Conservation (phyloP, 1,140 invertebrate species). For the Mizuhopecten yessoensis region DNA sequence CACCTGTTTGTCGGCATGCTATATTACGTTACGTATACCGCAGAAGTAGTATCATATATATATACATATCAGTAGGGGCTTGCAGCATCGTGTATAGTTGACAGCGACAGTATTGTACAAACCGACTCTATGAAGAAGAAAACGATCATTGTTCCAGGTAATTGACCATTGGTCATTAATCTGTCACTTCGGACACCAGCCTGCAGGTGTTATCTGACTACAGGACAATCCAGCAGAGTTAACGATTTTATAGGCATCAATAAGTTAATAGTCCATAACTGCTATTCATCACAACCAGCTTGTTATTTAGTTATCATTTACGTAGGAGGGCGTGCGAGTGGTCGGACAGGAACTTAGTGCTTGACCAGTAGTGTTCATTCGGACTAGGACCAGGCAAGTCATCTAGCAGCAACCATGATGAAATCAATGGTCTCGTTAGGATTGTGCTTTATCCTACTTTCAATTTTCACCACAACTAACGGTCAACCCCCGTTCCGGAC, state of each 20-base stretch:
- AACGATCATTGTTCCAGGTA: background rate
- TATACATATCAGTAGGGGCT: background rate
- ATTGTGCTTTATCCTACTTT: background rate
- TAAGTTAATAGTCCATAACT: slow-evolving; percentile 21
- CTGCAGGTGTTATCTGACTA: slow-evolving; percentile 5
- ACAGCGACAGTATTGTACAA: slow-evolving; percentile 2
- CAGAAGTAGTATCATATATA: background rate
- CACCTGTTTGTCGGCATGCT: background rate
- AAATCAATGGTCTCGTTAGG: background rate
- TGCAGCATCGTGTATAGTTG: background rate
- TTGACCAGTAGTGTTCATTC: background rate
- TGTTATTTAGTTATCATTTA: slow-evolving; percentile 27
- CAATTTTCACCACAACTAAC: background rate
- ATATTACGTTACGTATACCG: background rate
- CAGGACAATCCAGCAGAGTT: background rate
- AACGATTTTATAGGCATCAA: slow-evolving; percentile 11
- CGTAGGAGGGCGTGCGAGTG: background rate
- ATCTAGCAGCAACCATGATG: slow-evolving; percentile 20
- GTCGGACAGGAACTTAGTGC: background rate
- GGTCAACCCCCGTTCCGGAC: background rate
- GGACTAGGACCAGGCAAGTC: background rate
- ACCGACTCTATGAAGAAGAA: background rate
- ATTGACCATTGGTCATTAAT: background rate
- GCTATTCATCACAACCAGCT: background rate
- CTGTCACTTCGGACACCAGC: slow-evolving; percentile 16